Base-by-base conservation (phyloP, 2,797 vertebrate genomes). In the Hydrocynus forskahlii region DNA sequence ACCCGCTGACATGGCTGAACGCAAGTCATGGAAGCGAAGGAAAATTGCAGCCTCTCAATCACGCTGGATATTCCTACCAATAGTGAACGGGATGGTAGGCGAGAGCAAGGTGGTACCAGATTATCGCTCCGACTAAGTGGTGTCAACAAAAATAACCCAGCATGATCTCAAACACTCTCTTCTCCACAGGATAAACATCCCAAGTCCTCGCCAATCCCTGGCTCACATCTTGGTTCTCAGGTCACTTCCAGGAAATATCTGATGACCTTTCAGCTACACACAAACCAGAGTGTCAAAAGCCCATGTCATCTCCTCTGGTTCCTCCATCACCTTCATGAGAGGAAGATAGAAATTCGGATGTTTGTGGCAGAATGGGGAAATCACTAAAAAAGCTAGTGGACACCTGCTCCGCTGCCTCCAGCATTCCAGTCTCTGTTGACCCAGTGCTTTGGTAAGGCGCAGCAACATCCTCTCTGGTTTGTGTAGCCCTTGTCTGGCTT, bases 111-210 rank as follows among this genome's bases (percentile, higher is more conserved):
- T 60, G 38, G 52, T 38, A 69, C n/a, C 76, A 50, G 75, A 83
- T 83, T 78, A 83, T 83, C 78, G 81, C 81, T 82, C 54, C 2
- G 63, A 77, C 75, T 54, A 57, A 43, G 55, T 19, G 29, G 69
- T 5, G 4, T 73, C 54, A 52, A 62, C 29, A 12, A 43, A n/a
- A 40, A 14, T 16, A 7, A 35, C 29, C 35, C 35, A 12, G 50
- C 7, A 1, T 29, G 67, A 38, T n/a, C 48, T 9, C 23, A 40
- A 50, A 4, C 25, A 0, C 45, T 21, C 19, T 40, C 50, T 59
- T 74, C 35, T 43, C 16, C 21, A 19, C 17, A 55, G 48, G 43
- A 13, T 21, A 13, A 4, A 40, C 54, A 40, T 60, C 38, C 38
- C 43, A 45, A 60, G 25, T 40, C 17, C 69, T 54, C 6, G 14